Base-by-base conservation (phyloP, 2,888 invertebrate genomes). In the Rotaria sp. region DNA sequence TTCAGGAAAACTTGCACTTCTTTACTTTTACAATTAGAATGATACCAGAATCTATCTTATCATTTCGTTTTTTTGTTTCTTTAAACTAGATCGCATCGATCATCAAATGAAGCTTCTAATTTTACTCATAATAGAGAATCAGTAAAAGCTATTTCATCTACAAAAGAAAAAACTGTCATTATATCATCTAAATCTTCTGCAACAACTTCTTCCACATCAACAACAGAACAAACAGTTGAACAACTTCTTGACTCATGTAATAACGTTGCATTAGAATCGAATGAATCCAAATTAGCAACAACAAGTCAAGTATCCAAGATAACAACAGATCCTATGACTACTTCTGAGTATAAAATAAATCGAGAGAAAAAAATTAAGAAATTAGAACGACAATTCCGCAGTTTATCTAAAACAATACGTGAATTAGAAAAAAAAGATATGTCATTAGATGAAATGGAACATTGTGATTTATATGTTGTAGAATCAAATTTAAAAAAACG, bases 371-470 rank as follows among this genome's bases (percentile, higher is more conserved):
- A 80, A 24, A 75, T 75, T 75, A 5, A 8, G 10, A 75, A 41
- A 75, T 41, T 75, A 38, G 26, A 80, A 45, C n/a, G n/a, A 45
- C 41, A n/a, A 45, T n/a, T 80, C 26, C 24, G 45, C 21, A 11
- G 3, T 21, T 13, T 80, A 80, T 80, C 80, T n/a, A 80, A n/a
- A n/a, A 41, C 21, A 2, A 45, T 80, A n/a, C 45, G 26, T 26
- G 24, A 38, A 41, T 80, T 80, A 80, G 80, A 80, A 45, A 26
- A 80, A 45, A 80, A 7, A 45, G 80, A 80, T 45, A 45, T 80
- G 45, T 45, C 80, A 45, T 80, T 80, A 45, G 80, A 45, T 80
- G 45, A 45, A 80, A 80, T 80, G 80, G n/a, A 80, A 80, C 2
- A 80, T 26, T 80, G 26, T 26, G 41, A 80, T 80, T 45, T 45